Evolutionary conservation across 2,797 vertebrate genomes (phyloP), one percentile per base, ranked within the genome.

Genomic region (Danio kyathit): DNA sequence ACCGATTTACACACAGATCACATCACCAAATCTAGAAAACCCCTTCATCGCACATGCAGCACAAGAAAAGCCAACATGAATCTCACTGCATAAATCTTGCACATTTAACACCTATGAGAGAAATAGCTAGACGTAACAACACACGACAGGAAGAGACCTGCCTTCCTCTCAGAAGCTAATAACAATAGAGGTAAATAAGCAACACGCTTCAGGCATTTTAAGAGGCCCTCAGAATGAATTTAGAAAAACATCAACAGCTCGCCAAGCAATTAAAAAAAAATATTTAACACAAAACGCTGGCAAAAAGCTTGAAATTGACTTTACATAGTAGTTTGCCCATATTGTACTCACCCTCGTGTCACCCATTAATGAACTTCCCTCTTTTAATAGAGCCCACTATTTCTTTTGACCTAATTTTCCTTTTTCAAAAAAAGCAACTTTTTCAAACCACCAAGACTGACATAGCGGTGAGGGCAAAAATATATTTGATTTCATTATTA

Each of bases 171-270:
- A 76, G 5, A 66, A 65, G 49, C 46, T 69, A 64, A 49, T 49
- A 29, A 76, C 38, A 64, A 75, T 51, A 51, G 54, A 59, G 12
- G 19, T 48, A 51, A 52, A 64, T 60, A 63, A 64, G 59, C 11
- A 13, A 65, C 74, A 65, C 5, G 1, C 48, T 17, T 61, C 10
- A 38, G 21, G 57, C 44, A 10, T n/a, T 54, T 64, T 65, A 63
- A 51, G 29, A 40, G 46, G 17, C 21, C 14, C 16, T 3, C 14
- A 16, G 6, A 29, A 43, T 29, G 43, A 43, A 29, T 51, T 8
- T 49, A 46, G 10, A 40, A n/a, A 8, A 60, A 21, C 13, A 29
- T 17, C 14, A 29, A 46, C 19, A 59, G 5, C 0, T 46, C 17
- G 44, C 60, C 41, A n/a, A 3, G 10, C 29, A 56, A 56, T 56